phyloP scores from a whole-genome alignment of 2,113 vertebrate species.

The Malurus alboscapulatus region DNA sequence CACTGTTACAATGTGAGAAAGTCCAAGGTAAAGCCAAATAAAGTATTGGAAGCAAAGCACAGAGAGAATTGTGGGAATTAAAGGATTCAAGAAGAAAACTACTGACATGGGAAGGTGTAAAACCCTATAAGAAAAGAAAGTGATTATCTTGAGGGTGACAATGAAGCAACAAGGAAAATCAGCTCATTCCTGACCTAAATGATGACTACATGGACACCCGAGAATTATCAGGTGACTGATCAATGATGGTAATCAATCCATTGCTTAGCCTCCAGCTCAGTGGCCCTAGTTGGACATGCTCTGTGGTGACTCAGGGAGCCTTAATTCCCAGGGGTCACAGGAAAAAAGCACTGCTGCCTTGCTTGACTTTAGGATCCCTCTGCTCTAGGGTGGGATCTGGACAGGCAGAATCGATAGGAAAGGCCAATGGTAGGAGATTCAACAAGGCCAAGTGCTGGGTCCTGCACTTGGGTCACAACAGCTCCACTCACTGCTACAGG shows the following conservation, averaged over 20 bases:
- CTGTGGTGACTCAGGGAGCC: not conserved
- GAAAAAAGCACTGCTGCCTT: not conserved
- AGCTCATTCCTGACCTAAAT: not conserved
- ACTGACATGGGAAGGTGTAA: not conserved
- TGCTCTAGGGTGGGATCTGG: not conserved
- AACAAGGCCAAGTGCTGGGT: not conserved
- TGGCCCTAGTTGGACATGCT: not conserved
- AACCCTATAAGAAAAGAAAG: accelerated
- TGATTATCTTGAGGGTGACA: not conserved
- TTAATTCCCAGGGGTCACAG: accelerated
- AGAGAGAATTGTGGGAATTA: not conserved
- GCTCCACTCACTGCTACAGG: not conserved
- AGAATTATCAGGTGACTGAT: not conserved
- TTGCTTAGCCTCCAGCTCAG: not conserved
- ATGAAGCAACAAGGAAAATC: not conserved
- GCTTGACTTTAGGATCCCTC: not conserved
- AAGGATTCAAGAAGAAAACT: not conserved
- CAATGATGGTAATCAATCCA: not conserved
- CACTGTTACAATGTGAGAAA: not conserved
- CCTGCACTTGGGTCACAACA: not conserved
- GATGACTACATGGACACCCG: not conserved
- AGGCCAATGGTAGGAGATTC: not conserved
- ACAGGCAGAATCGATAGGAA: accelerated
- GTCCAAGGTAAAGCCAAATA: not conserved
- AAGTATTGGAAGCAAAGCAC: not conserved